Evolutionary conservation across 2,797 vertebrate species (phyloP).

Genomic region (Macroramphosus scolopax): DNA sequence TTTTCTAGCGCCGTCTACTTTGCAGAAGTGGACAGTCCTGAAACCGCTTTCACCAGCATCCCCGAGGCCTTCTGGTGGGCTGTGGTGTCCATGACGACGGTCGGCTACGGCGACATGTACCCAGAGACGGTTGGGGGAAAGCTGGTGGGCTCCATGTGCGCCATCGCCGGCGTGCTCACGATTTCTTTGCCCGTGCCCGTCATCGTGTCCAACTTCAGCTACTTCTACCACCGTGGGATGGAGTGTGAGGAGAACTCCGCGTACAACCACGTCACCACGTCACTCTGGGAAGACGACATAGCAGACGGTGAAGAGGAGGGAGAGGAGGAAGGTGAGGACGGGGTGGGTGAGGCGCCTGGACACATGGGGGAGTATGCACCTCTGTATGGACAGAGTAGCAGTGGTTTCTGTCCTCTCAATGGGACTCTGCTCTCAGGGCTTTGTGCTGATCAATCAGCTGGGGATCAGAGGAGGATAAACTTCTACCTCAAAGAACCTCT

Average conservation of each 20-base stretch:
- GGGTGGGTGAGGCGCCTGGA: constrained; percentile 45
- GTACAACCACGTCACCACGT: constrained; percentile 79
- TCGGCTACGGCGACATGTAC: constrained; percentile 94
- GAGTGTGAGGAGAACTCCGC: constrained; percentile 81
- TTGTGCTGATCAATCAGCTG: constrained; percentile 49
- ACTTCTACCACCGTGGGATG: constrained; percentile 89
- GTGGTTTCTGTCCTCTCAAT: constrained; percentile 62
- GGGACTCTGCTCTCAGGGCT: constrained; percentile 73
- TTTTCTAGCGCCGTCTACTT: constrained; percentile 94
- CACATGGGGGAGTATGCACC: constrained; percentile 59
- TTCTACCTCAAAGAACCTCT: constrained; percentile 64
- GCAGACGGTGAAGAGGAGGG: constrained; percentile 35
- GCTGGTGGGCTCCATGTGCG: constrained; percentile 92
- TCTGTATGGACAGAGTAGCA: constrained; percentile 58
- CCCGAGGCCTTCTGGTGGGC: constrained; percentile 97
- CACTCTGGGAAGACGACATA: constrained; percentile 77
- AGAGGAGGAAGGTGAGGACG: constrained; percentile 28
- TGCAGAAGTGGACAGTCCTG: constrained; percentile 84
- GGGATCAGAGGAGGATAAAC: constrained; percentile 39
- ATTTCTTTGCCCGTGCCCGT: constrained; percentile 92
- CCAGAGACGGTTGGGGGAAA: constrained; percentile 88
- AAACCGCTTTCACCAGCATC: constrained; percentile 89
- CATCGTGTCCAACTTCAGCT: constrained; percentile 96
- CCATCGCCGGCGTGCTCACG: constrained; percentile 92
- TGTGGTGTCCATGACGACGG: constrained; percentile 93